Percentiles rank a stretch among this genome's conserved stretches.
Conservation (phyloP, 2,888 invertebrate genomes). For the Acleris literana region DNA sequence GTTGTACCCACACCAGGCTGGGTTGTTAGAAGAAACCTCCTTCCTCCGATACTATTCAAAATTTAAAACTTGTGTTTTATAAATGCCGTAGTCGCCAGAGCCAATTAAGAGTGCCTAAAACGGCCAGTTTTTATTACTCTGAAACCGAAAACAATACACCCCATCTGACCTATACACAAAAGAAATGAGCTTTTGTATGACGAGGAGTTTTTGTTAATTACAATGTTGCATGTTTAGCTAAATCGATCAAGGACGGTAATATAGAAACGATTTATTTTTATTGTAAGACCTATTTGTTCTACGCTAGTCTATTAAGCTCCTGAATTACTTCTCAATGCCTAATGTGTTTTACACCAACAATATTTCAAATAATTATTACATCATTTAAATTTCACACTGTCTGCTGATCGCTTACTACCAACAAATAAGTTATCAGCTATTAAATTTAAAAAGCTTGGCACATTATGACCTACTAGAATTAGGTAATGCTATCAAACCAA, state of each 20-base stretch:
- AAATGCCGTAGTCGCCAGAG: no score
- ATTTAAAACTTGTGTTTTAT: no score
- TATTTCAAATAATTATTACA: background rate
- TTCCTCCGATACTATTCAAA: no score
- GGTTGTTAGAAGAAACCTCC: no score
- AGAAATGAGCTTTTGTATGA: slow-evolving; percentile 27
- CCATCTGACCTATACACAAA: background rate
- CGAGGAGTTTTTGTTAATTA: slow-evolving; percentile 44
- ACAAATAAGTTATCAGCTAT: no score
- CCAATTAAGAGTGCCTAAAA: no score
- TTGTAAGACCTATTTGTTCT: slow-evolving; percentile 27
- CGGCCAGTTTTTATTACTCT: no score
- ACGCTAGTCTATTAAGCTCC: slow-evolving; percentile 38
- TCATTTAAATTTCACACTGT: background rate
- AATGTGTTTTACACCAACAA: slow-evolving; percentile 18
- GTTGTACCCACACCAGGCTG: no score
- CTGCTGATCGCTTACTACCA: background rate
- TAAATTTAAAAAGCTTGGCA: background rate
- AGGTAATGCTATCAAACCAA: background rate
- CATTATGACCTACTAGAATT: background rate
- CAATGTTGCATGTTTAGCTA: slow-evolving; percentile 46
- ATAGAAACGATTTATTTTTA: slow-evolving; percentile 26
- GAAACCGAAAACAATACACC: no score
- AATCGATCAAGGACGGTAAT: slow-evolving; percentile 30
- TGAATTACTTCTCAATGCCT: slow-evolving; percentile 16